These are phyloP conservation scores for Alcedo quadribrachys DNA, from an alignment of 2,797 vertebrate species.

Conservation along the genomic window DNA sequence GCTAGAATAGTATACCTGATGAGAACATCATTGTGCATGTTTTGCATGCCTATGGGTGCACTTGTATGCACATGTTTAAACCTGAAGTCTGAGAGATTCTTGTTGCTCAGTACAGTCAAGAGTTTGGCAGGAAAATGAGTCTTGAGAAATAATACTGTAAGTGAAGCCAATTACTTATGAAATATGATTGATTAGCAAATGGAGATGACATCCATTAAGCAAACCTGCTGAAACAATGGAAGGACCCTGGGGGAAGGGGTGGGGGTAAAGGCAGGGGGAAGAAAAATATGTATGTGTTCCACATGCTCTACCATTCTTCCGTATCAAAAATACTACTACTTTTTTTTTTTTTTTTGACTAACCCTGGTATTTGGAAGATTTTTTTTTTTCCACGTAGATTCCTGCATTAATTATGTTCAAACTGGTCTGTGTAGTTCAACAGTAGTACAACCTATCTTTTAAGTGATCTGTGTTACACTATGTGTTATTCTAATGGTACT, in stretches of 20 bases:
- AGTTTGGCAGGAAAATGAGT: background rate
- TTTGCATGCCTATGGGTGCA: background rate
- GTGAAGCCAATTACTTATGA: background rate
- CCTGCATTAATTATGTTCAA: background rate
- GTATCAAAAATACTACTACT: background rate
- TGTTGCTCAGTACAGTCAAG: background rate
- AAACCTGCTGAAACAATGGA: background rate
- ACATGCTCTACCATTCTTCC: background rate
- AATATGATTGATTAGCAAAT: background rate
- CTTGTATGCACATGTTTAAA: background rate
- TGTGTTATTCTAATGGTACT: background rate
- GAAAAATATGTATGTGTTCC: background rate
- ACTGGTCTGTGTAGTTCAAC: background rate
- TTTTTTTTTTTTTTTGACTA: background rate
- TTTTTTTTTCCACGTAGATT: background rate
- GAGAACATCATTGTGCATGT: background rate
- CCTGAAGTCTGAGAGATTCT: background rate
- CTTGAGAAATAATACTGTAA: conserved; percentile 7
- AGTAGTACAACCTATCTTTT: background rate
- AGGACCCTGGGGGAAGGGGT: background rate
- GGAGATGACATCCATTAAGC: background rate
- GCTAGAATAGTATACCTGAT: background rate
- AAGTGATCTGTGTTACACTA: background rate
- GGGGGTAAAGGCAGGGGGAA: background rate
- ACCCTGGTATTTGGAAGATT: background rate